Conservation (phyloP, 2,797 vertebrate species). For the Dendrocincla tyrannina region DNA sequence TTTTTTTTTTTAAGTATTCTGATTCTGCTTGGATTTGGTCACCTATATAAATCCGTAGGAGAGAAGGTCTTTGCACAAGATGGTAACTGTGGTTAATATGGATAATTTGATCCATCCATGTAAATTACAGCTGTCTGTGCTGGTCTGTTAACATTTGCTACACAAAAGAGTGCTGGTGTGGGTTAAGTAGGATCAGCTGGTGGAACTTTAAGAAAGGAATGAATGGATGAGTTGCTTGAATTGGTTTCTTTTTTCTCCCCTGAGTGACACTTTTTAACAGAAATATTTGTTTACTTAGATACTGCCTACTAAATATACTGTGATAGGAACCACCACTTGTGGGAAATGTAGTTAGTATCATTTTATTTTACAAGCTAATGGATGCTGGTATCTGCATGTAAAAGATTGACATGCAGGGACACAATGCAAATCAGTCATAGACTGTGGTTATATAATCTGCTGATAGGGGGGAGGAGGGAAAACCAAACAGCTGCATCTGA, state of each 20-base stretch:
- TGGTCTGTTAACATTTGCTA: background rate
- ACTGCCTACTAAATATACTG: background rate
- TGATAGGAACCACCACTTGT: background rate
- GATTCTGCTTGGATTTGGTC: background rate
- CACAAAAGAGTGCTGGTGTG: background rate
- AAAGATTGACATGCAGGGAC: background rate
- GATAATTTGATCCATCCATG: background rate
- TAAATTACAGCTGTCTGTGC: background rate
- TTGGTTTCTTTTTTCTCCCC: background rate
- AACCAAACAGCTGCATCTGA: slow-evolving; percentile 37
- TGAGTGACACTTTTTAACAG: background rate
- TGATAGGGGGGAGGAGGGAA: background rate
- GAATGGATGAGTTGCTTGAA: background rate
- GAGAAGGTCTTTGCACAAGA: background rate
- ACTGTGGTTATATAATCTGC: slow-evolving; percentile 47
- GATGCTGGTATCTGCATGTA: background rate
- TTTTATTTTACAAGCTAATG: background rate
- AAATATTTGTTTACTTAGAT: background rate
- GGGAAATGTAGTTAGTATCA: background rate
- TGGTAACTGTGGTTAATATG: background rate
- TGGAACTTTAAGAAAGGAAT: background rate
- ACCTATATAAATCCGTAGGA: background rate
- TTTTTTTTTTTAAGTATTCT: background rate
- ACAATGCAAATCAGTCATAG: slow-evolving; percentile 26
- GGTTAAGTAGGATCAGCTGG: background rate